Evolutionary conservation across 2,888 invertebrate species (phyloP), one percentile per base, ranked within the genome.

Genomic region (Epirrhoe alternata): DNA sequence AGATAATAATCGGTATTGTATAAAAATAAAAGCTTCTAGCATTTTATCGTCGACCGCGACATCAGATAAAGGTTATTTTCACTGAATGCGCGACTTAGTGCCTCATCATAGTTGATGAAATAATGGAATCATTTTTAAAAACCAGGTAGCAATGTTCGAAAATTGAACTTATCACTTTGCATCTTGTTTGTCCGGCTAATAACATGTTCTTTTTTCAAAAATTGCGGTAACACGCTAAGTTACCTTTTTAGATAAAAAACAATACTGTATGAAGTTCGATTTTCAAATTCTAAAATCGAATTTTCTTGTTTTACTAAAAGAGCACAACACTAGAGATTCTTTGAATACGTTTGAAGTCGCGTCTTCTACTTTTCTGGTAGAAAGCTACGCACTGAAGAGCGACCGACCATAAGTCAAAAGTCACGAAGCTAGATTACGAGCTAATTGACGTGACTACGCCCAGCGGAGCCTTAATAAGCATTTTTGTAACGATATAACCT

Each of bases 381-480:
- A 68, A 74, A 73, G 73, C 72, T 84, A 84, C 86, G 86, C 86
- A 82, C 85, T 81, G 86, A 81, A 88, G 90, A 92, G 90, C 90
- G 88, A 74, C 81, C 86, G 77, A 76, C 80, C 86, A 89, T 92
- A 92, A 92, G 88, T 92, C 92, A 92, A 83, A 81, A 86, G 92
- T 91, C 92, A 93, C 92, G 92, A 91, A 91, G 79, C 75, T 68
- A 86, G 85, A 87, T 87, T 87, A 82, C 64, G 70, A 79, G 78
- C 87, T 90, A 90, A 92, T 92, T 90, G 92, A 90, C 90, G 89
- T 89, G 86, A 86, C 81, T 86, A 83, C 84, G 87, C 85, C 87
- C 81, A 77, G 79, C 79, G 81, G 81, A 83, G 80, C 84, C 85
- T 86, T 92, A 89, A 89, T 92, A 89, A 91, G 88, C 90, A 84